Base-by-base conservation (phyloP, 2,113 vertebrate genomes). In the Microtus oregoni region DNA sequence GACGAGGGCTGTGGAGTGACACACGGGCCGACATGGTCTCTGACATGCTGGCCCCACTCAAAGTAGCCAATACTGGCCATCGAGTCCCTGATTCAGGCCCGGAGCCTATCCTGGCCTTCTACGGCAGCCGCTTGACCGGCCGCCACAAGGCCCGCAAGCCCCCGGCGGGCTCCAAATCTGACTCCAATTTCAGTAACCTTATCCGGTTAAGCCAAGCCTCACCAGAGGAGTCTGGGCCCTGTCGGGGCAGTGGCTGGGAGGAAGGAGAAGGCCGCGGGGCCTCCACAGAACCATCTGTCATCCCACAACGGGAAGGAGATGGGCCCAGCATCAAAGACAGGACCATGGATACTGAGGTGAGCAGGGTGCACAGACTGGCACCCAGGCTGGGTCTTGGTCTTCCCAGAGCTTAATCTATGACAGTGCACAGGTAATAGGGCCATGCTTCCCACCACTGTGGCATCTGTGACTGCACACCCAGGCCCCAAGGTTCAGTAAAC, bases 61-160 rank as follows among this genome's bases (percentile, higher is more conserved):
- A 96, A 92, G 96, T 81, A 0, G 83, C 92, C 0, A 6, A 61
- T 0, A 6, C 73, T 0, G 70, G 90, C 44, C 78, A 17, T 41
- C 67, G 86, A 4, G 67, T 72, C 6, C 88, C 94, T 0, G 89
- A 97, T 24, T 89, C 76, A 0, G 79, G 65, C 26, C 95, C 97
- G 0, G 96, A 98, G 86, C 97, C 98, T 13, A 98, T 97, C 78
- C 63, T 97, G 32, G 97, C 97, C 2, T 98, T 97, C 68, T 98
- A 98, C 0, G 83, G 98, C 50, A 97, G 15, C 82, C 96, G 38
- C 17, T 92, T 96, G n/a, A 32, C 89, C 0, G 17, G 82, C 65
- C 0, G 85, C 91, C 81, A 89, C 90, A 97, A 92, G 73, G 83
- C 93, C 76, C 96, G 38, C 47, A 97, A 95, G 72, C 68, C 35